phyloP scores from a whole-genome alignment of 2,888 invertebrate genomes.

The Salticus scenicus region DNA sequence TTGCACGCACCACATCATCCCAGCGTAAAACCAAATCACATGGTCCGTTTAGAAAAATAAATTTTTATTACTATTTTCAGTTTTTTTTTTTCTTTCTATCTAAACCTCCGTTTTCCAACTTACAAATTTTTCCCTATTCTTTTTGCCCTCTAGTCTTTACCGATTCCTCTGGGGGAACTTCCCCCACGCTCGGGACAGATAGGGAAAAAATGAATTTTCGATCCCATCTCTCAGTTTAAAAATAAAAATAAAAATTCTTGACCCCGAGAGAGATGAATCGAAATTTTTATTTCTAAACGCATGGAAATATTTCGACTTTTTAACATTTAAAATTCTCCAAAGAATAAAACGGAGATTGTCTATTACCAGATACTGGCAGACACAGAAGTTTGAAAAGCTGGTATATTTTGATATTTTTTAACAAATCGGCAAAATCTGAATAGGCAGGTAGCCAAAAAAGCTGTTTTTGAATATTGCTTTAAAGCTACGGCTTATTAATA shows the following conservation, averaged over 20 bases:
- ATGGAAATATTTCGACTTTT: background rate
- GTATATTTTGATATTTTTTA: too few species aligned
- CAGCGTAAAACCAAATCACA: constrained; percentile 65
- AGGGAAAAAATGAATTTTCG: constrained; percentile 27
- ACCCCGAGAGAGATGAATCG: constrained; percentile 12
- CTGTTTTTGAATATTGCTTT: too few species aligned
- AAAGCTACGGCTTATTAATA: too few species aligned
- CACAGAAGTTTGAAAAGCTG: too few species aligned
- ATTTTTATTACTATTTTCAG: constrained; percentile 56
- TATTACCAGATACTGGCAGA: too few species aligned
- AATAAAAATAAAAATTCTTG: constrained; percentile 16
- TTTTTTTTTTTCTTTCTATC: constrained; percentile 1
- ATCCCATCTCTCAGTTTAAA: constrained; percentile 23
- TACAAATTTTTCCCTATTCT: constrained; percentile 19
- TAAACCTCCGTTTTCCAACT: background rate
- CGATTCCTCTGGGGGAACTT: constrained; percentile 21
- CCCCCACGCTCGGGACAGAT: background rate
- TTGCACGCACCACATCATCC: constrained; percentile 27
- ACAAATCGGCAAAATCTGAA: too few species aligned
- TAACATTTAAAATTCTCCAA: background rate
- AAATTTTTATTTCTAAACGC: background rate
- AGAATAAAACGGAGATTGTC: background rate
- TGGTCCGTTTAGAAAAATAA: constrained; percentile 61
- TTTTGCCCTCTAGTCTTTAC: constrained; percentile 23
- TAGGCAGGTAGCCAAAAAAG: too few species aligned